These are phyloP conservation scores for Watsonalla cultraria DNA, from an alignment of 2,888 invertebrate species.

Conservation along the genomic window DNA sequence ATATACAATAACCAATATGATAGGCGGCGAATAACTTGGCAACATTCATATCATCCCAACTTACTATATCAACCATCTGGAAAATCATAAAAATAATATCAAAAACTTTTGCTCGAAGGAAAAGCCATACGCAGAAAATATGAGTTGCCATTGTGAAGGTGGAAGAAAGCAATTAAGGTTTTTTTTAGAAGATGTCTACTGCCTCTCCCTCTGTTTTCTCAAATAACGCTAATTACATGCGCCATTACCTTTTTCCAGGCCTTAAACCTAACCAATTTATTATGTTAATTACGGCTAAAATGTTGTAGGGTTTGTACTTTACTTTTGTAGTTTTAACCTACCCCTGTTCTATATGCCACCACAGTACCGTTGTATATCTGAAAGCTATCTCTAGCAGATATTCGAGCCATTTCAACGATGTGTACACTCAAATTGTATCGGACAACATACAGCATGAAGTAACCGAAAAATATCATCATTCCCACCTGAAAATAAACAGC, in stretches of 20 bases:
- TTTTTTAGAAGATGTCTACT: no score
- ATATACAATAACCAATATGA: constrained; percentile 65
- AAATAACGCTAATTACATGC: no score
- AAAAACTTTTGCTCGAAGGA: neutral
- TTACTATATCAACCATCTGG: constrained; percentile 49
- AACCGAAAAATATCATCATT: constrained; percentile 79
- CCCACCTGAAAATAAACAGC: constrained; percentile 47
- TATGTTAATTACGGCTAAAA: no score
- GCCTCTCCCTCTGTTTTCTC: no score
- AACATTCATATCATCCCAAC: constrained; percentile 61
- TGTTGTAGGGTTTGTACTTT: no score
- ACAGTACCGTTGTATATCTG: neutral
- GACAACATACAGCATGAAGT: constrained; percentile 62
- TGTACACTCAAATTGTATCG: constrained; percentile 69
- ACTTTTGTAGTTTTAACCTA: constrained; percentile 15
- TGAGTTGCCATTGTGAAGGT: no score
- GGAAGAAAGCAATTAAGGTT: no score
- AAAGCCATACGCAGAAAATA: no score
- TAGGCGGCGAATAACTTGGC: constrained; percentile 60
- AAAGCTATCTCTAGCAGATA: constrained; percentile 26
- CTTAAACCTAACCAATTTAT: no score
- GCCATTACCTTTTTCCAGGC: no score
- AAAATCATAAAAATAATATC: constrained; percentile 16
- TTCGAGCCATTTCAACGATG: constrained; percentile 61
- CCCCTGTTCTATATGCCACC: constrained; percentile 15